Percentiles rank a stretch among this genome's conserved stretches.
These are phyloP conservation scores for Troglohyphantes excavatus DNA, from an alignment of 2,888 invertebrate species.

Conservation along the genomic window DNA sequence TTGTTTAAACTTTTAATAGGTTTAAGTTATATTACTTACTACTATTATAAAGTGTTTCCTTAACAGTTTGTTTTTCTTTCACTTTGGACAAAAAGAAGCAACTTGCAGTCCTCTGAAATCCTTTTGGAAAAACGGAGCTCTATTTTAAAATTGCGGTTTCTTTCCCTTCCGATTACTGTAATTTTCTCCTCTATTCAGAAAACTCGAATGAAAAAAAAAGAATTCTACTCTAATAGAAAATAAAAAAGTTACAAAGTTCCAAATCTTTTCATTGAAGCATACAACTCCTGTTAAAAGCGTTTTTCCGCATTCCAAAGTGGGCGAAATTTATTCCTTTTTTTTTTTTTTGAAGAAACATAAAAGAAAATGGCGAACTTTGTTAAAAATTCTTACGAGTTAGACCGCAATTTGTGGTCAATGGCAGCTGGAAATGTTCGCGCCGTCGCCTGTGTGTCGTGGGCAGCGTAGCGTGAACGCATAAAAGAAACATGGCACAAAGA, in stretches of 20 bases:
- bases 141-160: neutral
- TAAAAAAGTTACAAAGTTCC: slow-evolving; percentile 4
- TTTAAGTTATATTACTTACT: too few relatives aligned
- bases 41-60: too few relatives aligned
- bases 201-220: neutral
- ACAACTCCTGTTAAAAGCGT: neutral
- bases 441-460: slow-evolving; percentile 59
- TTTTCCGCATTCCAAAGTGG: slow-evolving; percentile 29
- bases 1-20: too few relatives aligned
- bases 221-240: neutral
- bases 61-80: too few relatives aligned
- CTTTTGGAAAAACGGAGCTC: neutral
- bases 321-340: neutral
- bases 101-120: too few relatives aligned
- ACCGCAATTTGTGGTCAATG: slow-evolving; percentile 2
- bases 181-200: slow-evolving; percentile 3
- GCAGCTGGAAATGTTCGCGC: slow-evolving; percentile 12
- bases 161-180: slow-evolving; percentile 13
- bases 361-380: slow-evolving; percentile 14
- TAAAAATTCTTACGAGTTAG: slow-evolving; percentile 13
- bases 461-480: slow-evolving; percentile 30
- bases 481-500: slow-evolving; percentile 15
- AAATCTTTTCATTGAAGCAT: neutral
- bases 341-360: neutral
- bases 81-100: too few relatives aligned